A percentile compares a stretch with the other conserved stretches of the same genome.
phyloP scores from a whole-genome alignment of 2,888 invertebrate genomes.

The Drosophila pseudotalamancana region DNA sequence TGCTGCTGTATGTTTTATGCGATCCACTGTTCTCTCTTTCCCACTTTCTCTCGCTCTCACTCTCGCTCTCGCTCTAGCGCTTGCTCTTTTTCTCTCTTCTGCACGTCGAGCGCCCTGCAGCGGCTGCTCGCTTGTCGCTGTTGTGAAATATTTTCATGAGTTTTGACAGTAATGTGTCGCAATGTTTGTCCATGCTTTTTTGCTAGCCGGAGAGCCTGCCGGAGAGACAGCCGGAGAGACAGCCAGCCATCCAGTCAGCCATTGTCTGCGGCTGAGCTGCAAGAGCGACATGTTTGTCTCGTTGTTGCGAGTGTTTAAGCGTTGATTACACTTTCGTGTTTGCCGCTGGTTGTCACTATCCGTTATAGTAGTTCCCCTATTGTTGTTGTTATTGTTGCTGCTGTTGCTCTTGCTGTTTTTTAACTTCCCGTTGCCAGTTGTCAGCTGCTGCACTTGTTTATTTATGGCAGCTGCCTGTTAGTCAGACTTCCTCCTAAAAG shows the following conservation, averaged over 20 bases:
- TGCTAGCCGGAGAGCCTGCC: slow-evolving; percentile 35
- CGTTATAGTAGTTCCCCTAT: slow-evolving; percentile 38
- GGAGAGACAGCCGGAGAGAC: slow-evolving; percentile 4
- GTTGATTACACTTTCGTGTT: slow-evolving; percentile 79
- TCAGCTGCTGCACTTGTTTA: slow-evolving; percentile 27
- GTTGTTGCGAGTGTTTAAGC: slow-evolving; percentile 77
- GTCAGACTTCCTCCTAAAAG: neutral
- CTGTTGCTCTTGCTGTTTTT: neutral
- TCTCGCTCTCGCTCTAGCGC: neutral
- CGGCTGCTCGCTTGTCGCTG: slow-evolving; percentile 58
- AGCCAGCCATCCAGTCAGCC: slow-evolving; percentile 29
- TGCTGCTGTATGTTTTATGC: slow-evolving; percentile 54
- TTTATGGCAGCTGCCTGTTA: slow-evolving; percentile 36
- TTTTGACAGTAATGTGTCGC: slow-evolving; percentile 80
- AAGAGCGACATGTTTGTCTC: slow-evolving; percentile 60
- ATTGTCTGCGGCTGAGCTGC: slow-evolving; percentile 56
- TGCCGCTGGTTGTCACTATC: slow-evolving; percentile 68
- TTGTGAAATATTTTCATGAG: slow-evolving; percentile 79
- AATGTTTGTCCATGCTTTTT: slow-evolving; percentile 74
- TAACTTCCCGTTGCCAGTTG: slow-evolving; percentile 4
- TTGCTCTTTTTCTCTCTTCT: neutral
- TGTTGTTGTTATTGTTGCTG: slow-evolving; percentile 23
- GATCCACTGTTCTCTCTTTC: slow-evolving; percentile 28
- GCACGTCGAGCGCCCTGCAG: slow-evolving; percentile 13
- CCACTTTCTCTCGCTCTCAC: neutral